A percentile compares a stretch with the other conserved stretches of the same genome.
These are phyloP conservation scores for Thryonomys swinderianus DNA, from an alignment of 2,113 vertebrate species.

Conservation along the genomic window DNA sequence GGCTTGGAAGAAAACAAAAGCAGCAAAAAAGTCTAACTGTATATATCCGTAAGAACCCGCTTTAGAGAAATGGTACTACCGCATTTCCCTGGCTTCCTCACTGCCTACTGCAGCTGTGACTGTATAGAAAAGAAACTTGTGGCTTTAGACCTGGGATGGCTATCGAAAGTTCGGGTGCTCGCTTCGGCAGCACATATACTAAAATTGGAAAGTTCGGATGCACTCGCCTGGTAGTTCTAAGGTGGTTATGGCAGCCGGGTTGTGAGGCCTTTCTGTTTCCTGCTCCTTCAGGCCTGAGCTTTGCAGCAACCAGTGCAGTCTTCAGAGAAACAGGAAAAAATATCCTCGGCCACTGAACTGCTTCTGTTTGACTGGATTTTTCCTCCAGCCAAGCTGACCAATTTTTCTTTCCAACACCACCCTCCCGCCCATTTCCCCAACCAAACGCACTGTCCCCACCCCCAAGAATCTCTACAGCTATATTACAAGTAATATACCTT, in stretches of 20 bases:
- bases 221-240: slow-evolving; percentile 73
- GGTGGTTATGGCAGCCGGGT: slow-evolving; percentile 80
- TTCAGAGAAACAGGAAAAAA: slow-evolving; percentile 83
- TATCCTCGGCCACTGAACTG: slow-evolving; percentile 58
- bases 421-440: slow-evolving; percentile 81
- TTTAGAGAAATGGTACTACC: slow-evolving; percentile 81
- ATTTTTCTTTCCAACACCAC: slow-evolving; percentile 79
- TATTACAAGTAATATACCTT: slow-evolving; percentile 91
- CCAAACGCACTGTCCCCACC: slow-evolving; percentile 82
- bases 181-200: too few relatives aligned
- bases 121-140: slow-evolving; percentile 85
- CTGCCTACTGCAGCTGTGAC: slow-evolving; percentile 84
- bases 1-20: slow-evolving; percentile 89
- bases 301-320: slow-evolving; percentile 84
- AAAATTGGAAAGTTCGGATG: slow-evolving; percentile 82
- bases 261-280: slow-evolving; percentile 77
- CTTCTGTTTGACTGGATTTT: slow-evolving; percentile 65
- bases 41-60: slow-evolving; percentile 86
- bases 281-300: slow-evolving; percentile 80
- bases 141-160: slow-evolving; percentile 86
- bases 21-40: slow-evolving; percentile 90
- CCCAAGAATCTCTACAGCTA: slow-evolving; percentile 87
- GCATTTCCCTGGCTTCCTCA: slow-evolving; percentile 84
- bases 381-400: slow-evolving; percentile 82
- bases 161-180: slow-evolving; percentile 81